Evolutionary conservation across 2,797 vertebrate species (phyloP), one percentile per base, ranked within the genome.

Genomic region (Pangasius sanitwongsei): DNA sequence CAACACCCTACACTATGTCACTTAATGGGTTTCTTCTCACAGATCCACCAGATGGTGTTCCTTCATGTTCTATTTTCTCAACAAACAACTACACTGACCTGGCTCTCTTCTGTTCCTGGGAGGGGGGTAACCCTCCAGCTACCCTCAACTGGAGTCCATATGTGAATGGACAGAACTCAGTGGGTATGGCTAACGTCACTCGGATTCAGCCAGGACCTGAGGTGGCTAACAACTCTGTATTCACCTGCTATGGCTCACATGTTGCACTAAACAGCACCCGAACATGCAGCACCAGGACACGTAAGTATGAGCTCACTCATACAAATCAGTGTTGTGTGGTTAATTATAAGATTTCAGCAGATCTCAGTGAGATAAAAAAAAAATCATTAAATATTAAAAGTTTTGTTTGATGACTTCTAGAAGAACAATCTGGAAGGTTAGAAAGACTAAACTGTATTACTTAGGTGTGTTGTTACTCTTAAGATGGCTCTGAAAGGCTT

Each of bases 1-100:
- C 87, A 87, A 74, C 65, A 75, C 85, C 83, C 41, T 65, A 67
- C 50, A 84, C 86, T 53, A 53, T 53, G 74, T 53, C 86, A 92
- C 90, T 88, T 89, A 85, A 86, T 90, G 41, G 48, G 15, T 55
- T 88, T 88, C 65, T 48, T 31, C 25, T 92, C 86, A 90, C 96
- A 98, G 98, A 98, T 96, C 95, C 97, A 6, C 98, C 98, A 0
- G 94, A 96, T 0, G 97, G 96, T 53, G 94, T 92, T 72, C 98
- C 97, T 6, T 96, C 94, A 83, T 98, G 98, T 90, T 94, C 94
- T 0, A 93, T 96, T 34, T 91, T 95, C 91, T 94, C 97, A 0
- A 94, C 94, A 18, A 67, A 93, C 85, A 97, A 98, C 91, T 95
- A 96, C 94, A 94, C 88, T 74, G 96, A 96, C 6, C 93, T 98